Conservation (phyloP, 2,113 vertebrate genomes). For the Verasper variegatus region DNA sequence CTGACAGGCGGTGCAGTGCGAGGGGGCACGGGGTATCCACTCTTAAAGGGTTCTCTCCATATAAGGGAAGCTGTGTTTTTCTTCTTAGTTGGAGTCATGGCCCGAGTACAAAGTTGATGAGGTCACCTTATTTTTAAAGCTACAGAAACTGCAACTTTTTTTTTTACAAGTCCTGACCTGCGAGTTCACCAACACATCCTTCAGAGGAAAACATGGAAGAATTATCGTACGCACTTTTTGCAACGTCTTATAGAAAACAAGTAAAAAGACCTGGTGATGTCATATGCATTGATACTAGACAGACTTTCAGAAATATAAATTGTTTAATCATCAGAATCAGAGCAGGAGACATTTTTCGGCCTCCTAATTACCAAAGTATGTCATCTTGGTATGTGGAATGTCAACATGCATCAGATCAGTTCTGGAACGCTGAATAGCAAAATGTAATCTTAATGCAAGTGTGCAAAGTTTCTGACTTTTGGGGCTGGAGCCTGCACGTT, state of each 20-base stretch:
- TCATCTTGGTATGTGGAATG: constrained; percentile 45
- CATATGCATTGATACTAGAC: neutral
- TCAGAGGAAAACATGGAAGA: neutral
- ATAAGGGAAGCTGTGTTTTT: constrained; percentile 89
- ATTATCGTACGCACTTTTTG: neutral
- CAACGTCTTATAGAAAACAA: neutral
- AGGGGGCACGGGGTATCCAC: constrained; percentile 53
- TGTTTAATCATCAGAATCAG: constrained; percentile 9
- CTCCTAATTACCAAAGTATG: constrained; percentile 54
- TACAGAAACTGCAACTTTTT: constrained; percentile 50
- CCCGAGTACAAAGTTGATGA: constrained; percentile 86
- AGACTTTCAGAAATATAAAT: constrained; percentile 7
- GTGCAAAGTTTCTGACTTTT: neutral
- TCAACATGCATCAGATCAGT: constrained; percentile 56
- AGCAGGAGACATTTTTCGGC: constrained; percentile 28
- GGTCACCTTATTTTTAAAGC: constrained; percentile 79
- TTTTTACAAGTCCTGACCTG: neutral
- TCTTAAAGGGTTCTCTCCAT: constrained; percentile 84
- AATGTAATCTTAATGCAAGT: neutral
- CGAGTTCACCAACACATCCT: constrained; percentile 10
- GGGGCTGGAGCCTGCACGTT: neutral
- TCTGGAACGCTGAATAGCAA: constrained; percentile 18
- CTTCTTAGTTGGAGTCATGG: constrained; percentile 87
- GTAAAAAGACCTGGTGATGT: neutral
- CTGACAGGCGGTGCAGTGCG: constrained; percentile 50